These are phyloP conservation scores for Hystrix cristata DNA, from an alignment of 2,113 vertebrate genomes.

Conservation along the genomic window DNA sequence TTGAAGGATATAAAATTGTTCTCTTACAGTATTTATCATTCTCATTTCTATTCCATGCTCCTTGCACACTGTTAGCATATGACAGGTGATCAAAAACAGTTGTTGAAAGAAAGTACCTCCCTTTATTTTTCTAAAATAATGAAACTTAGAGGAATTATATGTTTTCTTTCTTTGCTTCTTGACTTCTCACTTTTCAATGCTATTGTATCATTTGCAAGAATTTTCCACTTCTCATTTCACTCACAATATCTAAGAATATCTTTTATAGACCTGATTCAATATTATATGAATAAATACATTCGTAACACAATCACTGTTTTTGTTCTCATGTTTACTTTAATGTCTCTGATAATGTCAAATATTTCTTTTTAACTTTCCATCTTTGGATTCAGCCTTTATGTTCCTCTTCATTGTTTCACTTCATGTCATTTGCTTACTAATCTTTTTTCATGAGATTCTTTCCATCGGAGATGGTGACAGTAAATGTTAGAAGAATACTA, in stretches of 20 bases:
- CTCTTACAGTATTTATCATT: not conserved
- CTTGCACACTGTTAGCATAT: not conserved
- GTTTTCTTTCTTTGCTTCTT: not conserved
- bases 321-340: not conserved
- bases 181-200: not conserved
- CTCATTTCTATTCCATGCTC: not conserved
- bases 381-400: not conserved
- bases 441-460: not conserved
- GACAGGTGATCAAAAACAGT: not conserved
- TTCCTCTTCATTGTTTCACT: not conserved
- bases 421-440: not conserved
- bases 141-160: not conserved
- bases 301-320: not conserved
- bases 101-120: not conserved
- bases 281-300: not conserved
- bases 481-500: not conserved
- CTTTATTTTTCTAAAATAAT: slow-evolving; percentile 19
- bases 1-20: not conserved
- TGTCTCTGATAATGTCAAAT: not conserved
- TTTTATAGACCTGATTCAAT: not conserved
- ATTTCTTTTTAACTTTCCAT: not conserved
- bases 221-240: not conserved
- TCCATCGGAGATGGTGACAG: not conserved
- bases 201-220: not conserved
- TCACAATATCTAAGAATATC: not conserved